A percentile compares a stretch with the other conserved stretches of the same genome.
Conservation (phyloP, 2,797 vertebrate genomes). For the Schizothorax lantsangensis region DNA sequence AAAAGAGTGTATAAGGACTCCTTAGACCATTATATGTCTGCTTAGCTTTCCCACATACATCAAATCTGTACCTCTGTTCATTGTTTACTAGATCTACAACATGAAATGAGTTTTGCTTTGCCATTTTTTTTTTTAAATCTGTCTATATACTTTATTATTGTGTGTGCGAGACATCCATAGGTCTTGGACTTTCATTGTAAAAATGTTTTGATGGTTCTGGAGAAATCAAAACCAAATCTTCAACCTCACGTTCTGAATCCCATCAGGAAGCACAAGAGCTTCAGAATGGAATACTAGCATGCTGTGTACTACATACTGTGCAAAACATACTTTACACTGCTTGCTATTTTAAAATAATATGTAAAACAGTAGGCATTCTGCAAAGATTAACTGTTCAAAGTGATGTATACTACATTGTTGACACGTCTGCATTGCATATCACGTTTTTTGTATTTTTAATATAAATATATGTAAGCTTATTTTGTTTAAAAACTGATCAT, state of each 20-base stretch:
- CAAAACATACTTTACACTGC: not conserved
- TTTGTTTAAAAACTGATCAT: not conserved
- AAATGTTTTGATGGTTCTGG: not conserved
- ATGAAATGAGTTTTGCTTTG: not conserved
- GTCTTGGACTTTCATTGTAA: not conserved
- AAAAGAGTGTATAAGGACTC: not conserved
- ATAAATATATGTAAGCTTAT: not conserved
- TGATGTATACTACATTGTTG: not conserved
- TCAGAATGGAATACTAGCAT: not conserved
- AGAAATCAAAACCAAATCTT: not conserved
- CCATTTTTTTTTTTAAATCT: too few relatives aligned
- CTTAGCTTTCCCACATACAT: not conserved
- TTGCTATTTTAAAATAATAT: constrained; percentile 12
- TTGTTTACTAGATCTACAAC: too few relatives aligned
- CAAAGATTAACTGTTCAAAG: not conserved
- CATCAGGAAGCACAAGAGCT: constrained; percentile 10
- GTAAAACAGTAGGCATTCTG: constrained; percentile 6
- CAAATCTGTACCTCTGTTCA: not conserved
- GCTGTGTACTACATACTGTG: constrained; percentile 15
- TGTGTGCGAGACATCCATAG: not conserved
- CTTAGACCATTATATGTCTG: not conserved
- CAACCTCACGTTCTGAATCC: not conserved
- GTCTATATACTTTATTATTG: not conserved
- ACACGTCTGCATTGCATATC: not conserved
- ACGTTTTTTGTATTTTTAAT: not conserved